Percentiles rank a stretch among this genome's conserved stretches.
Conservation (phyloP, 2,113 vertebrate species). For the Nestor notabilis region DNA sequence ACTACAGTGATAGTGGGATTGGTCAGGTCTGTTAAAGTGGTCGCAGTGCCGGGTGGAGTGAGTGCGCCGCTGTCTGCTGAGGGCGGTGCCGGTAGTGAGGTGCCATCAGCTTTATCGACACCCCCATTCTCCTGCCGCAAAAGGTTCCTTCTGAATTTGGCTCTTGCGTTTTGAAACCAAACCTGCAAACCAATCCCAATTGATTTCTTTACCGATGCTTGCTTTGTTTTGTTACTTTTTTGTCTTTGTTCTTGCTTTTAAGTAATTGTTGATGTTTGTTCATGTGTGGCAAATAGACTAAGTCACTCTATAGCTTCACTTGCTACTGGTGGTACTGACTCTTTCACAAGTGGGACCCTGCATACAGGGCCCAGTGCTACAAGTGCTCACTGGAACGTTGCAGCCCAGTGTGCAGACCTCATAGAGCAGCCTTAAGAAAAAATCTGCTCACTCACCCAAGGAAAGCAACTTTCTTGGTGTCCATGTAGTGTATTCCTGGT, state of each 20-base stretch:
- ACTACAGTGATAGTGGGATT: constrained; percentile 99
- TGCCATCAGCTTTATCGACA: constrained; percentile 99
- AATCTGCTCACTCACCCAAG: neutral
- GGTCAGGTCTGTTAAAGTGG: constrained; percentile 99
- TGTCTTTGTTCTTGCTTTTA: constrained; percentile 17
- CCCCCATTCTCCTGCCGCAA: constrained; percentile 99
- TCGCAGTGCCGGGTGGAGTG: constrained; percentile 95
- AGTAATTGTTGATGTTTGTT: neutral
- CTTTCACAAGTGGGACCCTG: neutral
- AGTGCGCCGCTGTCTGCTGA: constrained; percentile 97
- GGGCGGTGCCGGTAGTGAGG: constrained; percentile 93
- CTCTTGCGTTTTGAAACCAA: constrained; percentile 99
- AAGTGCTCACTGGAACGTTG: neutral
- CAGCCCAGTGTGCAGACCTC: neutral
- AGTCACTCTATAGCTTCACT: neutral
- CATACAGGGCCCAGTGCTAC: neutral
- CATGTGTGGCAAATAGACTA: constrained; percentile 1
- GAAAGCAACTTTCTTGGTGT: neutral
- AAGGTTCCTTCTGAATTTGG: constrained; percentile 99
- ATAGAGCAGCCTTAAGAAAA: neutral
- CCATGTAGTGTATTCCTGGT: neutral
- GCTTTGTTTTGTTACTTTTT: constrained; percentile 25
- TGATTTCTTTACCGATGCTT: constrained; percentile 92
- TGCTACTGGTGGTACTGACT: neutral
- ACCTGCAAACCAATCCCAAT: constrained; percentile 99